Evolutionary conservation across 2,888 invertebrate species (phyloP), one percentile per base, ranked within the genome.

Genomic region (Cheilosia urbana): DNA sequence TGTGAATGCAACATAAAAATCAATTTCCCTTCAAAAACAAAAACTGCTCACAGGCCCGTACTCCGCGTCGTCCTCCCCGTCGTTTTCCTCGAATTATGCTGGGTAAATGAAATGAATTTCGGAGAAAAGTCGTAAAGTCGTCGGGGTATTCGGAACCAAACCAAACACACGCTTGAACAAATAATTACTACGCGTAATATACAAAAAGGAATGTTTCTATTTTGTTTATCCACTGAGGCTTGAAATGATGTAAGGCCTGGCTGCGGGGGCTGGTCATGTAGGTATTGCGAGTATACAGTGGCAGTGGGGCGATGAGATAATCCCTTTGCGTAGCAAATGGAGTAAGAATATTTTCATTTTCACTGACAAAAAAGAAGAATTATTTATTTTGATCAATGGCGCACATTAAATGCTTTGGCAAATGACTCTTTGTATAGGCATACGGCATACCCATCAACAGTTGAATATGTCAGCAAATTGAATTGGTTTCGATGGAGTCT

Each of bases 141-240:
- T 66, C 57, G 42, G 58, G 19, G 37, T 55, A 45, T 76, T 60
- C 45, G 45, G 30, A 30, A 30, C 30, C 9, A 30, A 78, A 42
- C 72, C 53, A 57, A 73, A 58, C 75, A 71, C 58, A 84, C 73
- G 84, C 80, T 71, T 75, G 27, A 84, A 71, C 75, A 80, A 84
- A 80, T 80, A 84, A 58, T 84, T 84, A 75, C 80, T 65, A 75
- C 75, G 84, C 84, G 73, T 72, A 73, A 83, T 83, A 78, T 63
- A 78, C 71, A 83, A 21, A 68, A 49, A 66, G 57, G 66, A 73
- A 78, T 79, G 68, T 79, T 73, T 78, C 72, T 83, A 66, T 80
- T 80, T 66, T 79, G 84, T 75, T 75, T 69, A 84, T 62, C 58
- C 84, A 71, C 21, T 75, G 53, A 66, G 75, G 84, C 84, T 79